Percentiles rank a stretch among this genome's conserved stretches.
Conservation (phyloP, 2,888 invertebrate genomes). For the Caenorhabditis virilis region DNA sequence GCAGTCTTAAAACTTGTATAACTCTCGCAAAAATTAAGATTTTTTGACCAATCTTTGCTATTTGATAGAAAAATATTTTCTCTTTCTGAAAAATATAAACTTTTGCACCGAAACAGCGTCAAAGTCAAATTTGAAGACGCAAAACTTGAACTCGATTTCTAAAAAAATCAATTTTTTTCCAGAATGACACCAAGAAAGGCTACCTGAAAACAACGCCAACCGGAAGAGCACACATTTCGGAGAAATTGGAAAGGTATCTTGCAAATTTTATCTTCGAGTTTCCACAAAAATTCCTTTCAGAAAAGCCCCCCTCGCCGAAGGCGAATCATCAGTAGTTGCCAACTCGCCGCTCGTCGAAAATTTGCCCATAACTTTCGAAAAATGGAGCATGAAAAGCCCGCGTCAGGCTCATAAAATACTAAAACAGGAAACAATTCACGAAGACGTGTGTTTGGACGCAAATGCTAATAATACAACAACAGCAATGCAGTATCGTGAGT, state of each 20-base stretch:
- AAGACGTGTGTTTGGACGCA: conserved; percentile 29
- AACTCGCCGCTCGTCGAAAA: conserved; percentile 63
- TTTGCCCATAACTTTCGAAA: conserved; percentile 55
- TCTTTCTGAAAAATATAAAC: too few species aligned
- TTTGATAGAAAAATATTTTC: too few species aligned
- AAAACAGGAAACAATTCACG: conserved; percentile 33
- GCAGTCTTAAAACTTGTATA: too few species aligned
- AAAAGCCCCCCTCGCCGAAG: conserved; percentile 58
- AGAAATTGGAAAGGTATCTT: conserved; percentile 24
- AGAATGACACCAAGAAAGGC: conserved; percentile 27
- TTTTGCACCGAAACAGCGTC: too few species aligned
- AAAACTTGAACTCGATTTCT: too few species aligned
- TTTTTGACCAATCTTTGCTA: too few species aligned
- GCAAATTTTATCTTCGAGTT: too few species aligned
- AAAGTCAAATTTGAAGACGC: too few species aligned
- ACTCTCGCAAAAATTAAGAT: too few species aligned
- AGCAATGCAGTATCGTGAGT: too few species aligned
- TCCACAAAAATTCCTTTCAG: too few species aligned
- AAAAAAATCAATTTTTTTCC: conserved; percentile 1
- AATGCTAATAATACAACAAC: conserved; percentile 42
- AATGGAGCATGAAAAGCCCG: conserved; percentile 43
- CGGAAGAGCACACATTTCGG: conserved; percentile 27
- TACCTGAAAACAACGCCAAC: conserved; percentile 29
- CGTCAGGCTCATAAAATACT: too few species aligned
- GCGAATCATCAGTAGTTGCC: conserved; percentile 58